Base-by-base conservation (phyloP, 2,797 vertebrate species). In the Halcyon smyrnensis region DNA sequence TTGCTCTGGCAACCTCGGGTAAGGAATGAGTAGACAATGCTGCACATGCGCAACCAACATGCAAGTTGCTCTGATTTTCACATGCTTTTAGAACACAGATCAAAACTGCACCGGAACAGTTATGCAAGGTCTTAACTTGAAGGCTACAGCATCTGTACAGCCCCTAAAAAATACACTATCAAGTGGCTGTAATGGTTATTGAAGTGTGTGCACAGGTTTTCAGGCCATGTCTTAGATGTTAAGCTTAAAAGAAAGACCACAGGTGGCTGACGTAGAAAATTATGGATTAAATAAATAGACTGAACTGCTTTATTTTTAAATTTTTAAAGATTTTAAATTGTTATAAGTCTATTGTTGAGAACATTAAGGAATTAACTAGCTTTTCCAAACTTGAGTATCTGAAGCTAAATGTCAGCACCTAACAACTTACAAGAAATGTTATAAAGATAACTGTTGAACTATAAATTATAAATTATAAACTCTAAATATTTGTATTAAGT, bases 1-100 rank as follows among this genome's bases (percentile, higher is more conserved):
- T 89, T 95, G 78, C 95, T 93, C 74, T 83, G 84, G 88, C 56
- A 95, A 85, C 77, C n/a, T 32, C 32, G 68, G 34, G n/a, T 28
- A 60, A 77, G 48, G 94, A 94, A 78, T n/a, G 56, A 76, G 85
- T 3, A 28, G 50, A 79, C 48, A 62, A 50, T 1, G 13, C 57
- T 63, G 36, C 36, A 24, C 60, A 36, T 1, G 17, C 8, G 5
- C 48, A 76, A 51, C 27, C 60, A 67, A 23, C 13, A 11, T 1
- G 16, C 6, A 28, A 54, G 17, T n/a, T 67, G 54, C 32, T 28
- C 41, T 27, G 36, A 74, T 74, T 45, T 84, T 18, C 48, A 82
- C 23, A 7, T 32, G 8, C 43, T 69, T 86, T 54, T 41, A 39
- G 39, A 84, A 21, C 36, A 43, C 7, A 11, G 15, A 77, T 13